Conservation (phyloP, 2,113 vertebrate species). For the Bubo scandiacus region DNA sequence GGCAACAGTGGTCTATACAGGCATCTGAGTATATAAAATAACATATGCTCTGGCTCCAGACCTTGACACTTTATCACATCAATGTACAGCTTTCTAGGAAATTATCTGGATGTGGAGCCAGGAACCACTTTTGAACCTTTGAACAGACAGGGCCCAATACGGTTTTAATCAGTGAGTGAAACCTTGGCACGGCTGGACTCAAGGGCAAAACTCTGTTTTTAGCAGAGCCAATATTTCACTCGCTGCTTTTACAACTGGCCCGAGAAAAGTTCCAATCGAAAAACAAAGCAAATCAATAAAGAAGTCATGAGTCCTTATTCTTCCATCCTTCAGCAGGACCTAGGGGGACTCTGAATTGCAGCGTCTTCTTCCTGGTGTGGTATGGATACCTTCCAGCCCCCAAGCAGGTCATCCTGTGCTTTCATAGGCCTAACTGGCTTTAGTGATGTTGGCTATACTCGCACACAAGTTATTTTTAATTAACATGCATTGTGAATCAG, state of each 20-base stretch:
- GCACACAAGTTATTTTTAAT: neutral
- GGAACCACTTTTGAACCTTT: constrained; percentile 25
- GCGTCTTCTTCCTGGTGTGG: neutral
- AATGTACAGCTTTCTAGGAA: constrained; percentile 63
- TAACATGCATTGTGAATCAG: neutral
- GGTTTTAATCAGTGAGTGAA: constrained; percentile 20
- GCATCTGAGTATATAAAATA: constrained; percentile 43
- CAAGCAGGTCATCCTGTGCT: neutral
- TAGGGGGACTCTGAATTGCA: neutral
- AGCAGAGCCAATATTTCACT: neutral
- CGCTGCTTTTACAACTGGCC: neutral
- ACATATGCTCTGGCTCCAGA: constrained; percentile 37
- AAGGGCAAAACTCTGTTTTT: constrained; percentile 7
- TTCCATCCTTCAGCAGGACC: neutral
- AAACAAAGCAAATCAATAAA: neutral
- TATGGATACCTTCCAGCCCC: neutral
- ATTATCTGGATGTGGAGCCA: constrained; percentile 24
- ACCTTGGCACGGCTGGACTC: neutral
- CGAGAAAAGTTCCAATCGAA: neutral
- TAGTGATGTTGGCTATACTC: neutral
- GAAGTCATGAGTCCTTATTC: neutral
- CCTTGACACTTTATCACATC: constrained; percentile 28
- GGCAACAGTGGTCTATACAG: constrained; percentile 20
- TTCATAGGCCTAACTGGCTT: neutral
- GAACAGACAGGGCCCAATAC: constrained; percentile 3